These are phyloP conservation scores for Pantala flavescens DNA, from an alignment of 1,140 invertebrate species.

Conservation along the genomic window DNA sequence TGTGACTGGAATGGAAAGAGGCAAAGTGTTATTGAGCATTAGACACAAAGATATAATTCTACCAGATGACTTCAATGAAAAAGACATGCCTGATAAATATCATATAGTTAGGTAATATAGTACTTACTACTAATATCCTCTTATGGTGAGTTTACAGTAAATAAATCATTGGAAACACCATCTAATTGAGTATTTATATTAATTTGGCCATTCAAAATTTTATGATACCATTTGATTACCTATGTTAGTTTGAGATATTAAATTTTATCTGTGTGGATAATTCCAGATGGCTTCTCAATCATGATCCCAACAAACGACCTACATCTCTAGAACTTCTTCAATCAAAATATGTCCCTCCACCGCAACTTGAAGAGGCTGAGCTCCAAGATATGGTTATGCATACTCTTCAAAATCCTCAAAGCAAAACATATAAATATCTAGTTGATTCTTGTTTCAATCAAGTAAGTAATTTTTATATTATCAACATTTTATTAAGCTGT, in stretches of 20 bases:
- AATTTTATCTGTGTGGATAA: no score
- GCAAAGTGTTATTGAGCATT: slow-evolving; percentile 59
- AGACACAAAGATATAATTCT: slow-evolving; percentile 55
- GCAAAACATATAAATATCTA: slow-evolving; percentile 69
- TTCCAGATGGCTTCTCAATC: slow-evolving; percentile 65
- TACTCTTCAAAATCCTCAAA: slow-evolving; percentile 65
- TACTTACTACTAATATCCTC: no score
- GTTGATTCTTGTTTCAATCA: slow-evolving; percentile 58
- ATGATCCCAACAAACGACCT: slow-evolving; percentile 71
- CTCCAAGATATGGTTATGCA: slow-evolving; percentile 64
- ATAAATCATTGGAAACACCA: no score
- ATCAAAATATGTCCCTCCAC: slow-evolving; percentile 69
- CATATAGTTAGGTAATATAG: slow-evolving; percentile 35
- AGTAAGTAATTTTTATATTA: slow-evolving; percentile 28
- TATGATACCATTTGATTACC: no score
- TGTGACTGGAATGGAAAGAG: slow-evolving; percentile 78
- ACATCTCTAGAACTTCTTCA: slow-evolving; percentile 69
- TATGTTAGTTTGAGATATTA: no score
- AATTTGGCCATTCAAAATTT: no score
- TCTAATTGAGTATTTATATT: no score
- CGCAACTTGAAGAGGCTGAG: slow-evolving; percentile 64
- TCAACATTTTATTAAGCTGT: not conserved
- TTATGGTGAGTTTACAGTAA: no score
- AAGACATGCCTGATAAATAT: slow-evolving; percentile 35
- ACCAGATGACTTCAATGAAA: slow-evolving; percentile 47